Evolutionary conservation across 2,888 invertebrate genomes (phyloP).

Genomic region (Papilio demoleus): DNA sequence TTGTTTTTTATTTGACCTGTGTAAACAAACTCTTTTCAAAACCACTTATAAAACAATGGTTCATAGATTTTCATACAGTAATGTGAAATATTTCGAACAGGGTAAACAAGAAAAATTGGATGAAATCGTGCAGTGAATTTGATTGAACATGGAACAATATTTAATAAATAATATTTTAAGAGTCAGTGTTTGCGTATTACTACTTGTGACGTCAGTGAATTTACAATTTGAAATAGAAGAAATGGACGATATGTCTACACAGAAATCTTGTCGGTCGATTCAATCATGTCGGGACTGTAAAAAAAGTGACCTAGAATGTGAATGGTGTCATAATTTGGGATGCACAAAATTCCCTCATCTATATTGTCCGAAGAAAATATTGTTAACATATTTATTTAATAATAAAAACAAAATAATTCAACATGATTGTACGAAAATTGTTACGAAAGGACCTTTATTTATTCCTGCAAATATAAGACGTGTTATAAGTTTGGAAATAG

Average conservation of each 20-base stretch:
- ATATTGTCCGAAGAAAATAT: conserved; percentile 52
- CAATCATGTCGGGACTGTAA: conserved; percentile 52
- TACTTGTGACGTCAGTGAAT: conserved; percentile 9
- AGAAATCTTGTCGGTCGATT: conserved; percentile 44
- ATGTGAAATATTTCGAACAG: background rate
- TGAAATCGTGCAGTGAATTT: background rate
- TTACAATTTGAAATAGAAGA: conserved; percentile 31
- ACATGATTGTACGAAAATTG: conserved; percentile 49
- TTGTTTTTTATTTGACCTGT: conserved; percentile 4
- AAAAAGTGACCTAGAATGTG: conserved; percentile 46
- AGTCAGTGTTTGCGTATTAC: background rate
- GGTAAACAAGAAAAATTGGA: background rate
- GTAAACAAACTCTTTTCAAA: conserved; percentile 1
- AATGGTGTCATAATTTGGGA: conserved; percentile 54
- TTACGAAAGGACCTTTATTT: conserved; percentile 50
- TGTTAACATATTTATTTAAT: conserved; percentile 43
- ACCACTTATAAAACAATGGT: background rate
- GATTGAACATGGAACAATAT: background rate
- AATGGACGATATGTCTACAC: conserved; percentile 37
- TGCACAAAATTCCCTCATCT: conserved; percentile 50
- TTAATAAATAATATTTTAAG: conserved; percentile 1
- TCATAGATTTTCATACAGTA: background rate
- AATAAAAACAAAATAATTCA: conserved; percentile 41
- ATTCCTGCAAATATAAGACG: conserved; percentile 49
- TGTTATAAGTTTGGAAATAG: conserved; percentile 50